These are phyloP conservation scores for Nothura maculosa DNA, from an alignment of 2,797 vertebrate genomes.

Conservation along the genomic window DNA sequence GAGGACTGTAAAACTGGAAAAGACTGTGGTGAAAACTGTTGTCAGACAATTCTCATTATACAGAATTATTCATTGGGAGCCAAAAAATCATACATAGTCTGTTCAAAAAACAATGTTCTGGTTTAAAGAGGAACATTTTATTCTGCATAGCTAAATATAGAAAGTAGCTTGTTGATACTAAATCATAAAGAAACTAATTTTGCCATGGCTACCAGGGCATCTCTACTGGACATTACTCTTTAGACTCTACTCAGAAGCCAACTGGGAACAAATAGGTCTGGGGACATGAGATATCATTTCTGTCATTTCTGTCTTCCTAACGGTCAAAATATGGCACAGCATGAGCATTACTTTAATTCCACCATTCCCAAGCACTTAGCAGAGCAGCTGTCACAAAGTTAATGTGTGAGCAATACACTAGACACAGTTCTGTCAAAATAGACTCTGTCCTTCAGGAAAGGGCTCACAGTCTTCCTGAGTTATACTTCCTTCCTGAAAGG, in stretches of 20 bases:
- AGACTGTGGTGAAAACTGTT: slow-evolving; percentile 18
- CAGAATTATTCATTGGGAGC: neutral
- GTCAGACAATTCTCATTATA: neutral
- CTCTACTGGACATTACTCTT: neutral
- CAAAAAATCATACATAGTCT: neutral
- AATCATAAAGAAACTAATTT: neutral
- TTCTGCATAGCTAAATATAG: neutral
- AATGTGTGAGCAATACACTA: neutral
- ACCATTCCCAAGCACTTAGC: neutral
- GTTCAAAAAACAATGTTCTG: slow-evolving; percentile 8
- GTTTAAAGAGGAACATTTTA: slow-evolving; percentile 9
- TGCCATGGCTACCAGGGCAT: neutral
- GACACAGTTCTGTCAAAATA: neutral
- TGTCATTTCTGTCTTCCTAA: neutral
- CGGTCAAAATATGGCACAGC: neutral
- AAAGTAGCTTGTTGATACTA: neutral
- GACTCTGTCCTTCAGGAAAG: neutral
- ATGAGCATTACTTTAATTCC: neutral
- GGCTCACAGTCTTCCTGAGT: neutral
- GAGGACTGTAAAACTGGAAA: neutral
- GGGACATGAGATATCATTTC: neutral
- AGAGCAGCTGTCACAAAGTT: neutral
- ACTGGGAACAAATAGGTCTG: neutral
- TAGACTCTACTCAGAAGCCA: neutral
- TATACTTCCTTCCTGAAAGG: neutral